phyloP scores from a whole-genome alignment of 2,113 vertebrate species.

The Pampusana beccarii region DNA sequence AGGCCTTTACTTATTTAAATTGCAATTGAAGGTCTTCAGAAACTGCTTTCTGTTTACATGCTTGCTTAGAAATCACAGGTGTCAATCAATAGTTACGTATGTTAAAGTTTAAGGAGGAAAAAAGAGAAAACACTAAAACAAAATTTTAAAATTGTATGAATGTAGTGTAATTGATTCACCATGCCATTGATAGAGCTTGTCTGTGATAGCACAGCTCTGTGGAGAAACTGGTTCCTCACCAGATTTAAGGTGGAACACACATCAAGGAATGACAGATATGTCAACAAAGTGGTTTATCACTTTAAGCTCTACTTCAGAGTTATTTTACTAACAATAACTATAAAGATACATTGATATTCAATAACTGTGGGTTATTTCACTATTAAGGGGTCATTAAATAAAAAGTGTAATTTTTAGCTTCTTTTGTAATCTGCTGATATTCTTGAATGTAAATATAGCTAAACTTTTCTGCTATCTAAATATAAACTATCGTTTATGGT shows the following conservation, averaged over 20 bases:
- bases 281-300: neutral
- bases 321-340: neutral
- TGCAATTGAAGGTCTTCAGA: neutral
- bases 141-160: fast-evolving
- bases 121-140: neutral
- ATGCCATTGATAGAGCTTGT: neutral
- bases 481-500: neutral
- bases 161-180: neutral
- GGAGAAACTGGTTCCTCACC: neutral
- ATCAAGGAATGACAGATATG: neutral
- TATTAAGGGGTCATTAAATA: neutral
- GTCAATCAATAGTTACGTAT: neutral
- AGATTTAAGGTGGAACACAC: neutral
- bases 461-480: neutral
- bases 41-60: neutral
- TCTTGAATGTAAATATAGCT: neutral
- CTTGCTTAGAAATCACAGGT: neutral
- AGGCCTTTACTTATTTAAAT: neutral
- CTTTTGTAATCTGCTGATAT: neutral
- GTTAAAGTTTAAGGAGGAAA: neutral
- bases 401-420: neutral
- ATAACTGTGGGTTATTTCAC: neutral
- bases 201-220: neutral
- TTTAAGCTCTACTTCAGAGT: neutral
- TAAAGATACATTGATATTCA: neutral